Conservation (phyloP, 2,797 vertebrate species). For the Mus minutoides region DNA sequence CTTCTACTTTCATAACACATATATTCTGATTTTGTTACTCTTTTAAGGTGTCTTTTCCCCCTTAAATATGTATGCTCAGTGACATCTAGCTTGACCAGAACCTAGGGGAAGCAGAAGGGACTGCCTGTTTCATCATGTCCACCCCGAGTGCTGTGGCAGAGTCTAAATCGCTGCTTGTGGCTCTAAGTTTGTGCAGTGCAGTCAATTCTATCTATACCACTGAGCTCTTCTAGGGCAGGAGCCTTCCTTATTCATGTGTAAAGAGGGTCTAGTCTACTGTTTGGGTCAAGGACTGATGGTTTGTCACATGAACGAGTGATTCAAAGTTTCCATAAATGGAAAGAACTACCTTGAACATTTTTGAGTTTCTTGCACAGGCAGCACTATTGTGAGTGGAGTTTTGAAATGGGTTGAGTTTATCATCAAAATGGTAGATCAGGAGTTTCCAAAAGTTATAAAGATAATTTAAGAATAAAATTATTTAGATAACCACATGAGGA, state of each 20-base stretch:
- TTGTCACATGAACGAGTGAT: not conserved
- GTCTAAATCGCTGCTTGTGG: not conserved
- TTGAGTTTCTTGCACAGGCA: constrained; percentile 52
- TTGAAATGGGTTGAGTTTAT: constrained; percentile 49
- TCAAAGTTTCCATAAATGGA: not conserved
- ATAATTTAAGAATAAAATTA: constrained; percentile 50
- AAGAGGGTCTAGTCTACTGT: not conserved
- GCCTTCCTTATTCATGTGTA: not conserved
- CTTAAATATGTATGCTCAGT: not conserved
- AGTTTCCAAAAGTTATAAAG: constrained; percentile 63
- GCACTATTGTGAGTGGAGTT: constrained; percentile 9
- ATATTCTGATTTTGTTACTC: not conserved
- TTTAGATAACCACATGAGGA: not conserved
- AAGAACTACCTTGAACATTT: constrained; percentile 15
- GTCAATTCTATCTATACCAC: not conserved
- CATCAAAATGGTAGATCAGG: not conserved
- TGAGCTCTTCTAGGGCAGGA: not conserved
- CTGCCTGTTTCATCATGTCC: not conserved
- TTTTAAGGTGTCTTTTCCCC: not conserved
- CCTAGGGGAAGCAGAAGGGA: not conserved
- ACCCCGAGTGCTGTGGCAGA: not conserved
- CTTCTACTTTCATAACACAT: not conserved
- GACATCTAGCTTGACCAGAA: not conserved
- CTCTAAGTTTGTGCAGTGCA: too few species aligned
- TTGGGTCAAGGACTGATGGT: not conserved